A percentile compares a stretch with the other conserved stretches of the same genome.
phyloP scores from a whole-genome alignment of 1,140 invertebrate genomes.

The Tigriopus japonicus region DNA sequence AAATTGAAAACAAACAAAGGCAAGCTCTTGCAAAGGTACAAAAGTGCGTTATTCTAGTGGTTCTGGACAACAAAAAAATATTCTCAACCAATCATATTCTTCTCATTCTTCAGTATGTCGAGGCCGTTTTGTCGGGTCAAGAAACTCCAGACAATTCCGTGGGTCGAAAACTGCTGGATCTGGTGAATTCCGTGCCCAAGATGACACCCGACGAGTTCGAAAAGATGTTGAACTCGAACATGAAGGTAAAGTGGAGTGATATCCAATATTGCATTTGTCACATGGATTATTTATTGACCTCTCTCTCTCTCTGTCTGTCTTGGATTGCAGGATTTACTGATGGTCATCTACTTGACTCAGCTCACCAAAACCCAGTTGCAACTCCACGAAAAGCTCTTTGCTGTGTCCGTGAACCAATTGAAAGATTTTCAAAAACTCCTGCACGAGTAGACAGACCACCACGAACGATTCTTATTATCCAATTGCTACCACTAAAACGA shows the following conservation, averaged over 20 bases:
- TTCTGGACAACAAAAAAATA: no score
- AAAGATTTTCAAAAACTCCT: conserved; percentile 4
- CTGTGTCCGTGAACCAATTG: conserved; percentile 2
- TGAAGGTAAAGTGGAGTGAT: conserved; percentile 41
- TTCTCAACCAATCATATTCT: not conserved
- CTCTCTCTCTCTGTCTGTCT: no score
- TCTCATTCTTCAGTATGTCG: conserved; percentile 43
- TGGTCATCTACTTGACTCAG: conserved; percentile 87
- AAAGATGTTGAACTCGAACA: conserved; percentile 83
- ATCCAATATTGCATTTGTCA: not conserved
- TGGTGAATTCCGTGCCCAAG: conserved; percentile 72
- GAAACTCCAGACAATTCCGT: conserved; percentile 28
- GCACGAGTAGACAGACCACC: not conserved
- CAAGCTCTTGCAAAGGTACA: no score
- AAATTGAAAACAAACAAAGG: no score
- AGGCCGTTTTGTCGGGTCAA: conserved; percentile 36
- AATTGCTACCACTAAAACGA: no score
- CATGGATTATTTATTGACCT: conserved; percentile 10
- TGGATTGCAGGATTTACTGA: conserved; percentile 61
- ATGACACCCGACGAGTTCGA: conserved; percentile 76
- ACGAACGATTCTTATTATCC: no score
- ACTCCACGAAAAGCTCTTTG: conserved; percentile 68
- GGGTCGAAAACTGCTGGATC: conserved; percentile 62
- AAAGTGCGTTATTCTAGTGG: no score
- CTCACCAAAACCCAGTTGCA: conserved; percentile 88